phyloP scores from a whole-genome alignment of 1,140 invertebrate genomes.

The Zaprionus nigranus region DNA sequence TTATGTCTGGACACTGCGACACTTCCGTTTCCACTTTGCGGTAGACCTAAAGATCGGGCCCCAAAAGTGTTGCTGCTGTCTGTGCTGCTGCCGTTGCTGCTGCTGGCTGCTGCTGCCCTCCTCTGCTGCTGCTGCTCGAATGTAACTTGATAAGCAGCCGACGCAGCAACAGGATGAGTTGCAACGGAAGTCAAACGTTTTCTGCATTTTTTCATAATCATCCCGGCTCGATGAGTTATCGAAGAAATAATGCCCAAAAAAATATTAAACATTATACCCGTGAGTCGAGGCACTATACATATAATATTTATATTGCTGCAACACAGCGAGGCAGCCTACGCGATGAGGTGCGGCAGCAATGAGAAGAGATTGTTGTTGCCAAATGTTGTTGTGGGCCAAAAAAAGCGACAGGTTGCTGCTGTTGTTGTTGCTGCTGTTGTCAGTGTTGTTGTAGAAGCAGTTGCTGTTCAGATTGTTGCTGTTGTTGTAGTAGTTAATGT shows the following conservation, averaged over 20 bases:
- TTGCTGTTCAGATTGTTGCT: neutral
- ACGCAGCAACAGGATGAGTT: slow-evolving; percentile 51
- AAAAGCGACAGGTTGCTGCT: slow-evolving; percentile 37
- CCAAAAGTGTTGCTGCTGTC: slow-evolving; percentile 30
- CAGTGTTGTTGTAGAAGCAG: neutral
- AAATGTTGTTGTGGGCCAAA: slow-evolving; percentile 17
- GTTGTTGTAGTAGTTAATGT: neutral
- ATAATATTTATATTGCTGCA: slow-evolving; percentile 28
- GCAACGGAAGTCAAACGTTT: slow-evolving; percentile 65
- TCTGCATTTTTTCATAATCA: slow-evolving; percentile 46
- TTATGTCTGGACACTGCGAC: slow-evolving; percentile 58
- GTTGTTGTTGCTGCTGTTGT: neutral
- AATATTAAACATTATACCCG: slow-evolving; percentile 64
- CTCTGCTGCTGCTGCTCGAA: slow-evolving; percentile 16
- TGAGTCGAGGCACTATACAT: slow-evolving; percentile 33
- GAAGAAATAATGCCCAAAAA: slow-evolving; percentile 38
- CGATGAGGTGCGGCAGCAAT: slow-evolving; percentile 17
- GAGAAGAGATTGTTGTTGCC: slow-evolving; percentile 21
- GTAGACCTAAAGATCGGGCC: slow-evolving; percentile 53
- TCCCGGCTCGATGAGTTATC: slow-evolving; percentile 2
- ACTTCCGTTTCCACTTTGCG: slow-evolving; percentile 84
- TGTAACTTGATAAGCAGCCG: slow-evolving; percentile 36
- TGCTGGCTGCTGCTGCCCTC: slow-evolving; percentile 3
- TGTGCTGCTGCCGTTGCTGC: slow-evolving; percentile 6
- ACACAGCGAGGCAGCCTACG: slow-evolving; percentile 10